Conservation (phyloP, 1,140 invertebrate genomes). For the Ips nitidus region DNA sequence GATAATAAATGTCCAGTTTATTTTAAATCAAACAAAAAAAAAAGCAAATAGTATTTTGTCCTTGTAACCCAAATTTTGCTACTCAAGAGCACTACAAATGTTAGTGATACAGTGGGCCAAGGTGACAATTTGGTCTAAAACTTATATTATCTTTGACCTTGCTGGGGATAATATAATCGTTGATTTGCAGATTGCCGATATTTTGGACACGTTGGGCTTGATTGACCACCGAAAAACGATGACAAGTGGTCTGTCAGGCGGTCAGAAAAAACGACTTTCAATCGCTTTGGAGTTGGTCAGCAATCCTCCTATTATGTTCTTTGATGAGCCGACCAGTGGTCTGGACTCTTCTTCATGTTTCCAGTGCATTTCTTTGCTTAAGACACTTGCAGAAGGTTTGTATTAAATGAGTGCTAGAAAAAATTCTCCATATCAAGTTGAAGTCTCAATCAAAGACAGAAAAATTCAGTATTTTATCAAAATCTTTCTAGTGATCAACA, state of each 20-base stretch:
- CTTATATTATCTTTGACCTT: too few relatives aligned
- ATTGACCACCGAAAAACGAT: conserved; percentile 84
- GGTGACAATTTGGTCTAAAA: too few relatives aligned
- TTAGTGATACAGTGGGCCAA: too few relatives aligned
- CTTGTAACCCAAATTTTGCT: too few relatives aligned
- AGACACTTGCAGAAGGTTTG: conserved; percentile 79
- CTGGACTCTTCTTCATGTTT: conserved; percentile 93
- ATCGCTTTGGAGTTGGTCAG: conserved; percentile 96
- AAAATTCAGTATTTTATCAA: too few relatives aligned
- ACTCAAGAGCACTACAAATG: too few relatives aligned
- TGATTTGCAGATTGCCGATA: conserved; percentile 76
- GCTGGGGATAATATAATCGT: too few relatives aligned
- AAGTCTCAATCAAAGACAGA: too few relatives aligned
- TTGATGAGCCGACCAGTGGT: conserved; percentile 96
- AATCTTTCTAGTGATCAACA: too few relatives aligned
- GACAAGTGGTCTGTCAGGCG: conserved; percentile 88
- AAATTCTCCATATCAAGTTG: too few relatives aligned
- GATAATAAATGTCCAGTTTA: too few relatives aligned
- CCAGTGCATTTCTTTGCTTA: conserved; percentile 86
- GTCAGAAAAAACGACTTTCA: conserved; percentile 93
- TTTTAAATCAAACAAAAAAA: too few relatives aligned
- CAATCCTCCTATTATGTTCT: conserved; percentile 97
- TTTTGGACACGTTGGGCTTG: conserved; percentile 85
- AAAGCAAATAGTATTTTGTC: not conserved
- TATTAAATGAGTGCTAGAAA: not conserved